These are phyloP conservation scores for Kryphioiulus occultus DNA, from an alignment of 2,888 invertebrate genomes.

Conservation along the genomic window DNA sequence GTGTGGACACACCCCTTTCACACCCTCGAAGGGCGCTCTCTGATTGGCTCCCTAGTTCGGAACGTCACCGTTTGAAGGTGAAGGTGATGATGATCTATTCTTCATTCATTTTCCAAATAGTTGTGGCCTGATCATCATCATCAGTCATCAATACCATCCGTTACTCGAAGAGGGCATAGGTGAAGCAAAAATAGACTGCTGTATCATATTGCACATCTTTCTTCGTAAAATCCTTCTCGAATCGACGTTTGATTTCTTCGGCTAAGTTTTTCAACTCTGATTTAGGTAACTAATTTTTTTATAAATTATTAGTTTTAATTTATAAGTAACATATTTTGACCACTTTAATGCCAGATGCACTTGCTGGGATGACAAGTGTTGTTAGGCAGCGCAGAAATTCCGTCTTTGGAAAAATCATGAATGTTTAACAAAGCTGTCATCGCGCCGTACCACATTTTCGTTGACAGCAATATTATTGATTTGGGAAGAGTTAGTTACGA, in stretches of 20 bases:
- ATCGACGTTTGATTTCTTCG: neutral
- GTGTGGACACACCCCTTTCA: neutral
- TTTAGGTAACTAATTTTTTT: neutral
- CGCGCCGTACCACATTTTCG: too few species aligned
- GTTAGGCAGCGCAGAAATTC: too few species aligned
- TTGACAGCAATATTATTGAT: too few species aligned
- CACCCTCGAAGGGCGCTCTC: neutral
- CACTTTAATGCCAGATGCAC: too few species aligned
- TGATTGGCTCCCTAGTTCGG: neutral
- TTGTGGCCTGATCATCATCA: constrained; percentile 35
- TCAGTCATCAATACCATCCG: neutral
- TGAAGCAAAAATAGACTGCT: neutral
- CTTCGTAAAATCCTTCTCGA: neutral
- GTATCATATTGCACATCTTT: neutral
- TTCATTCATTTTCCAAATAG: constrained; percentile 24
- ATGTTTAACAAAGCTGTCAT: too few species aligned
- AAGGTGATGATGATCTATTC: neutral
- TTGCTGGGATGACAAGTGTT: too few species aligned
- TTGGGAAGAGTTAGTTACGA: too few species aligned
- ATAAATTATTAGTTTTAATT: neutral
- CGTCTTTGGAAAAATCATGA: too few species aligned
- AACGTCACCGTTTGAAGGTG: neutral
- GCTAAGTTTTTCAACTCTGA: neutral
- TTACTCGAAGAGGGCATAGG: neutral
- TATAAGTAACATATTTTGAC: too few species aligned